phyloP scores from a whole-genome alignment of 2,113 vertebrate genomes.

The Anthoscopus minutus region DNA sequence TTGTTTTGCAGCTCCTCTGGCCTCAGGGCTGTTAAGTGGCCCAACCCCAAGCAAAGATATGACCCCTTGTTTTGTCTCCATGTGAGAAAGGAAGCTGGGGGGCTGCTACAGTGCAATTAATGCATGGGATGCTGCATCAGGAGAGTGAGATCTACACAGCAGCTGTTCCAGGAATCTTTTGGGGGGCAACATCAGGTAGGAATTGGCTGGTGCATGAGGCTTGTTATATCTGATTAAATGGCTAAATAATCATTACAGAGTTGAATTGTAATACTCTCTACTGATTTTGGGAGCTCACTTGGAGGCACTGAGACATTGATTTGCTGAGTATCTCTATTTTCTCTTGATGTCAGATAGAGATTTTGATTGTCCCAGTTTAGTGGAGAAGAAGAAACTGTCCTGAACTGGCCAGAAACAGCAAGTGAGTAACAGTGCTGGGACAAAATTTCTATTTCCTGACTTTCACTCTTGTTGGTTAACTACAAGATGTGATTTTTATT shows the following conservation, averaged over 20 bases:
- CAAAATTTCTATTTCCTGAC: not conserved
- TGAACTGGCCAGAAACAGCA: not conserved
- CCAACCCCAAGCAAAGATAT: not conserved
- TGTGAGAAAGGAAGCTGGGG: rapidly evolving
- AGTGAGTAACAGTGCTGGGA: not conserved
- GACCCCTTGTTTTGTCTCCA: not conserved
- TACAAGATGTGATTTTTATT: not conserved
- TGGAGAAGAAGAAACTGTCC: not conserved
- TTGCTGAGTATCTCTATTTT: not conserved
- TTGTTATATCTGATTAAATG: not conserved
- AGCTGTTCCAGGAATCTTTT: not conserved
- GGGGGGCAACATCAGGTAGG: not conserved
- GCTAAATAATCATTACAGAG: not conserved
- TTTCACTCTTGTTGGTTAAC: not conserved
- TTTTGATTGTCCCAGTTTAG: not conserved
- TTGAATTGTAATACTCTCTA: not conserved
- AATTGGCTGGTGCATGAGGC: not conserved
- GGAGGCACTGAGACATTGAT: not conserved
- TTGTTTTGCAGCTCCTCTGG: not conserved
- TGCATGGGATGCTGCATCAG: not conserved
- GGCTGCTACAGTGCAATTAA: not conserved
- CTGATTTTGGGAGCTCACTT: not conserved
- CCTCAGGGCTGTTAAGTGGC: not conserved
- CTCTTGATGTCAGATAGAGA: not conserved
- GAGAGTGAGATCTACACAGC: not conserved